phyloP scores from a whole-genome alignment of 1,140 invertebrate species.

The Drosophila ironensis region DNA sequence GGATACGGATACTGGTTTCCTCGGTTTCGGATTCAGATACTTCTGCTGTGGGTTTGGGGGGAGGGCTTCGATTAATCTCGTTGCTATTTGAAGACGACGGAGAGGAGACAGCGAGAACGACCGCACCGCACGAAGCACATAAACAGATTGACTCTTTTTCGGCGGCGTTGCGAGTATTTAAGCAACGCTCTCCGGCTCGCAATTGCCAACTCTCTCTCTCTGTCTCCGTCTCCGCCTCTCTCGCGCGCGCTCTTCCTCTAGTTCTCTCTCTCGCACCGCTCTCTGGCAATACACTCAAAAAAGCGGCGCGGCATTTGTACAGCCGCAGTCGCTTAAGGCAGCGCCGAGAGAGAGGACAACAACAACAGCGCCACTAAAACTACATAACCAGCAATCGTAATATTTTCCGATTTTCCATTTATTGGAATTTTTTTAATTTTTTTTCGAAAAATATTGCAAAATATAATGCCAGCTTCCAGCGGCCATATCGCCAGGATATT shows the following conservation, averaged over 20 bases:
- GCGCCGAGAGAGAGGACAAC: conserved; percentile 71
- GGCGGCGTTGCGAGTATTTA: conserved; percentile 69
- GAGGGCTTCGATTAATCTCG: conserved; percentile 11
- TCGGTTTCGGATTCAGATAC: no score
- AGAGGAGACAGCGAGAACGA: conserved; percentile 60
- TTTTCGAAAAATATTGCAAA: no score
- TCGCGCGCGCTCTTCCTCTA: no score
- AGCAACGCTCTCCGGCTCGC: conserved; percentile 53
- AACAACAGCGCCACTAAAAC: conserved; percentile 57
- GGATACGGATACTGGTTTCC: no score
- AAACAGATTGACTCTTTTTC: conserved; percentile 68
- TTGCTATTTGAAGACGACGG: conserved; percentile 48
- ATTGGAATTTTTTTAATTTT: conserved; percentile 51
- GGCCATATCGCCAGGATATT: no score
- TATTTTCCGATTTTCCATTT: conserved; percentile 60
- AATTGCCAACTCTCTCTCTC: neutral
- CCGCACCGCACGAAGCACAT: conserved; percentile 76
- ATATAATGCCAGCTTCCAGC: no score
- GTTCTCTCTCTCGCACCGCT: no score
- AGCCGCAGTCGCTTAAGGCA: conserved; percentile 65
- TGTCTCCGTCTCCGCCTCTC: no score
- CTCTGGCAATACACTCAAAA: conserved; percentile 72
- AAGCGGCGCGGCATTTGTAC: conserved; percentile 62
- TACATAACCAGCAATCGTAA: conserved; percentile 32
- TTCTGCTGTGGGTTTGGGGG: no score